Base-by-base conservation (phyloP, 1,140 invertebrate species). In the Trichoplusia ni region DNA sequence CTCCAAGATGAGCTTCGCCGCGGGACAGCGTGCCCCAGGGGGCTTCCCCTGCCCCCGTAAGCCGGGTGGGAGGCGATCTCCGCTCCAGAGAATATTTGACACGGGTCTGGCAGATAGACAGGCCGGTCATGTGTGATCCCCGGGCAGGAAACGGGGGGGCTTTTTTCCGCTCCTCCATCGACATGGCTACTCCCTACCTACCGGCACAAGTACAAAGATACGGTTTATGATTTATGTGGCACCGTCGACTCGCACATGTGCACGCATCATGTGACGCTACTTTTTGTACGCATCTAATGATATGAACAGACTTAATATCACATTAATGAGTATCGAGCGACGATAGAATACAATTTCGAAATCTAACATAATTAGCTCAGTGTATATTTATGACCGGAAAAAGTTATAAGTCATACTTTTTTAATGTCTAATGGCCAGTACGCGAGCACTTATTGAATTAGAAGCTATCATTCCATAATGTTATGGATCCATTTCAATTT, bases 41-140 rank as follows among this genome's bases (percentile, higher is more conserved):
- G 82, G 76, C 77, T 78, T 63, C 79, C 80, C 82, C 73, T 71
- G 69, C 73, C 73, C 76, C 76, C 67, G 71, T 56, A 65, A 74
- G 70, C 74, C 67, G 78, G 77, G 75, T 49, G 51, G 62, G 80
- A 82, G 84, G 85, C 78, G 82, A 83, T 81, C 81, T 87, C 80
- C 86, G 88, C 88, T 90, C 81, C 84, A 89, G 82, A 88, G 88
- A 83, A 88, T 90, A 90, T 90, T 90, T 90, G 86, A 90, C 88
- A 90, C 81, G 88, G 88, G 88, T 90, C 86, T 90, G 86, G 88
- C 88, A 89, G 85, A 90, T 90, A 89, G 87, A 90, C 88, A 89
- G 84, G 72, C 86, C 85, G 85, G 86, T 89, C 88, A 88, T 90
- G 88, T 90, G 88, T 89, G 88, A 89, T 89, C 82, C 80, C 81